A percentile compares a stretch with the other conserved stretches of the same genome.
phyloP scores from a whole-genome alignment of 2,797 vertebrate genomes.

The Pangasius krempfi region DNA sequence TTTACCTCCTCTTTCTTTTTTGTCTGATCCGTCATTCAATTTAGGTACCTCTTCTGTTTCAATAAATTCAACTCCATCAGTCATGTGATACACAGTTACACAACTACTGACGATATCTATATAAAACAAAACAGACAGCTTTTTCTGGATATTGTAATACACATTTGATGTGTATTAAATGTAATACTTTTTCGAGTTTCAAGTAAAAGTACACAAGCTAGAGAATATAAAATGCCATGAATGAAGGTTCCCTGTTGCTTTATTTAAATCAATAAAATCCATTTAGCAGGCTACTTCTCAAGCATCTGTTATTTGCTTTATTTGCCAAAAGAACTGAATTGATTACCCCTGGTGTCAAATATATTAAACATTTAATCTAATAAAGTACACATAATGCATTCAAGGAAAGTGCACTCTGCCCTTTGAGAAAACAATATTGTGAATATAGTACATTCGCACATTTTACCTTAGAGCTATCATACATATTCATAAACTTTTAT shows the following conservation, averaged over 20 bases:
- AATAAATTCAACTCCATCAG: background rate
- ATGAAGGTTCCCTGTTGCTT: slow-evolving; percentile 10
- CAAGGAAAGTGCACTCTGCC: slow-evolving; percentile 37
- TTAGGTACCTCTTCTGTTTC: background rate
- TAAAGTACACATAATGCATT: slow-evolving; percentile 55
- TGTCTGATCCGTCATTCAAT: background rate
- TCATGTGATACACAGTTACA: background rate
- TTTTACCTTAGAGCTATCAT: slow-evolving; percentile 51
- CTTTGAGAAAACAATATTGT: slow-evolving; percentile 50
- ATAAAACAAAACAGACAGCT: background rate
- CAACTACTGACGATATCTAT: background rate
- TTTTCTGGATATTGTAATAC: background rate
- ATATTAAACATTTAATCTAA: slow-evolving; percentile 59
- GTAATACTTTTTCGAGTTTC: background rate
- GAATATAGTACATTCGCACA: slow-evolving; percentile 26
- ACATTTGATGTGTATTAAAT: too few species aligned
- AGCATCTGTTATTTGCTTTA: slow-evolving; percentile 37
- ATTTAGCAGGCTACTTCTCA: slow-evolving; percentile 33
- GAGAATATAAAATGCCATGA: slow-evolving; percentile 8
- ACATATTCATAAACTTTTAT: slow-evolving; percentile 55
- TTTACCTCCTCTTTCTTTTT: background rate
- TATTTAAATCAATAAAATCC: slow-evolving; percentile 49
- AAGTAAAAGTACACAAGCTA: background rate
- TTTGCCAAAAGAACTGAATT: slow-evolving; percentile 38
- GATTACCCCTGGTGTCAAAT: slow-evolving; percentile 54